Evolutionary conservation across 2,113 vertebrate species (phyloP), one percentile per base, ranked within the genome.

Genomic region (Okapia johnstoni): DNA sequence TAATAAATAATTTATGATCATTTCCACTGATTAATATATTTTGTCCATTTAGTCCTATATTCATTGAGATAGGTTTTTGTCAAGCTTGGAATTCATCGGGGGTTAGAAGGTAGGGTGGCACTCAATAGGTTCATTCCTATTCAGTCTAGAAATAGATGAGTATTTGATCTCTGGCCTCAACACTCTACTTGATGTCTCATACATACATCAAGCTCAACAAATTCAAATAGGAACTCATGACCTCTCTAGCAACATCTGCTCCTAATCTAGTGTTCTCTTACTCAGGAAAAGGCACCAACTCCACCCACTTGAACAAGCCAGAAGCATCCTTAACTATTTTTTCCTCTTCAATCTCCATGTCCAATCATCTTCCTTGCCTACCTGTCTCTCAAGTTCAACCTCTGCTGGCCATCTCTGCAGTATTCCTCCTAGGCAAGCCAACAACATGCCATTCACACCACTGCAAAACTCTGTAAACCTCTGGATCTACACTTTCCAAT

Each of bases 81-180:
- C 8, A 95, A 95, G 26, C 12, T 28, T 57, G 36, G 15, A 6
- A 7, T 63, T 19, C 19, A 16, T 40, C 17, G n/a, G 70, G 43
- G 9, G 1, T 50, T 52, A 58, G 7, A 30, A 9, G 15, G 13
- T 13, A 26, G 17, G 2, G 40, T 7, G 1, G 43, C 12, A 26
- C 43, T 94, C 33, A 43, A 2, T 70, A 17, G n/a, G 19, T 61
- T 86, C 40, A 86, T 52, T 26, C 1, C 50, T 80, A 26, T 46
- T 79, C 46, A 33, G 8, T 46, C 25, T 50, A 58, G 54, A 48
- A 61, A 36, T 8, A 80, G 26, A 43, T 11, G 1, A 85, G 3
- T 25, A 50, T 36, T 36, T 6, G 11, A 33, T 85, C 21, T 94
- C 28, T 90, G 43, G 14, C 12, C 13, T 84, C 55, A 52, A 30